phyloP scores from a whole-genome alignment of 2,113 vertebrate species.

The Fregetta grallaria region DNA sequence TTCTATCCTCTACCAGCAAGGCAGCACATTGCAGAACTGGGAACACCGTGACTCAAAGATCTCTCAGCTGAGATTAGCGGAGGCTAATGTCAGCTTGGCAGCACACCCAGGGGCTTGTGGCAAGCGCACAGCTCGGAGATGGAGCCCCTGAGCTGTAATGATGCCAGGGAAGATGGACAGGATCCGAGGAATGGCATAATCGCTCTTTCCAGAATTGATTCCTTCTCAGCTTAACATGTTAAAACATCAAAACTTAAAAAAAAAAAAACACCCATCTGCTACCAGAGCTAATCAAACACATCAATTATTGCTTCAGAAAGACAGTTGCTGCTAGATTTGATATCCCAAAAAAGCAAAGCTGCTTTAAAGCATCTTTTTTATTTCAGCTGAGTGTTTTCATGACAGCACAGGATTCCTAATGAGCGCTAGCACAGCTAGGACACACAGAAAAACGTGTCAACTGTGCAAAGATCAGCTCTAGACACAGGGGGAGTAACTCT shows the following conservation, averaged over 20 bases:
- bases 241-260: conserved; percentile 19
- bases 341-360: conserved; percentile 33
- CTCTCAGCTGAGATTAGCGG: conserved; percentile 11
- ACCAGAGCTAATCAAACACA: conserved; percentile 40
- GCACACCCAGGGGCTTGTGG: neutral
- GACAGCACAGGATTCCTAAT: conserved; percentile 2
- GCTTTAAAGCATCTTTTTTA: conserved; percentile 18
- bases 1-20: neutral
- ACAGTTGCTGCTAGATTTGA: conserved; percentile 23
- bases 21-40: neutral
- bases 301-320: conserved; percentile 28
- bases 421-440: neutral
- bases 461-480: neutral
- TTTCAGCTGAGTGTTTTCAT: conserved; percentile 36
- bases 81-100: conserved; percentile 14
- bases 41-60: neutral
- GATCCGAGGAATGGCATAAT: neutral
- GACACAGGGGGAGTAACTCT: neutral
- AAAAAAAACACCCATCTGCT: neutral
- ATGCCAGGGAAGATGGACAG: neutral
- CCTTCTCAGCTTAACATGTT: neutral
- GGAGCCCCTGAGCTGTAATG: neutral
- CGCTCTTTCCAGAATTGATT: neutral
- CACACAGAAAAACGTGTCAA: conserved; percentile 1
- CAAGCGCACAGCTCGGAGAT: neutral